Base-by-base conservation (phyloP, 1,140 invertebrate species). In the Tetraneura akinire region DNA sequence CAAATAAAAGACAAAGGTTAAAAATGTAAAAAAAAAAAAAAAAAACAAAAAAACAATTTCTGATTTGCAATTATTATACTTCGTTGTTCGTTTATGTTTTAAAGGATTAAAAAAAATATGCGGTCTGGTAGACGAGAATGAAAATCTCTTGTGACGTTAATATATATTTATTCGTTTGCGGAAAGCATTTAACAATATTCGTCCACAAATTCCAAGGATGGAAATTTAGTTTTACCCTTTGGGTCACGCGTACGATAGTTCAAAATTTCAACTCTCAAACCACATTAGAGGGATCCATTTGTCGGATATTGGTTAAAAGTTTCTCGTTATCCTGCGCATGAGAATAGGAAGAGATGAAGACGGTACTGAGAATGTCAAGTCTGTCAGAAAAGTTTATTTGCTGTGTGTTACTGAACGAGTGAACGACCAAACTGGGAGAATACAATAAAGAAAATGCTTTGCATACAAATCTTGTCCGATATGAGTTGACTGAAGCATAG, bases 321-420 rank as follows among this genome's bases (percentile, higher is more conserved):
- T 70, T 70, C 66, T 49, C 66, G 16, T 29, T 49, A 26, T 49
- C 62, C 57, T 4, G 32, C n/a, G 32, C 2, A 4, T 18, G 10
- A 18, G 29, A 0, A 21, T 11, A 10, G 9, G 8, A 21, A 16
- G 18, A 37, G 18, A 68, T 47, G 64, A 68, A 68, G 42, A 68
- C 64, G 42, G 64, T 23, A 68, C 21, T 11, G 21, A 14, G 37
- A 47, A 68, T 68, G 42, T 23, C 21, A 47, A 45, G 64, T 0
- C 37, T 68, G 64, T 68, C 64, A 47, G 64, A 68, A 68, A 68
- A 68, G 37, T 45, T 47, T 68, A 68, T 68, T 68, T 68, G 23
- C 64, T 45, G 42, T 68, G 8, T 37, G 32, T 64, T 45, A 47
- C 64, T 16, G 32, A 68, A 45, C 13, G 42, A 47, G 3, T 13